These are phyloP conservation scores for Trichogramma pretiosum DNA, from an alignment of 1,140 invertebrate species.

Conservation along the genomic window DNA sequence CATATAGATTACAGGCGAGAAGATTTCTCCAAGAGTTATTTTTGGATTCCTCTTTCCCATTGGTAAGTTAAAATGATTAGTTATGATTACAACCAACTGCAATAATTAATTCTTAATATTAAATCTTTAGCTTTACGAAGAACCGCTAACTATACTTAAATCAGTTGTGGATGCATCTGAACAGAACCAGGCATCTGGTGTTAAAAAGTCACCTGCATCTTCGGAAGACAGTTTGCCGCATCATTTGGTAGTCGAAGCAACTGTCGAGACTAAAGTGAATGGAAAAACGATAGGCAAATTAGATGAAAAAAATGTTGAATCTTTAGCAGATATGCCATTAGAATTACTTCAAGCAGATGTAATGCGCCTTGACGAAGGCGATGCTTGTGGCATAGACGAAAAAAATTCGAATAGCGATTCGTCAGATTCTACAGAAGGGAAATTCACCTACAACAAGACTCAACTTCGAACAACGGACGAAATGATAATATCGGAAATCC, in stretches of 20 bases:
- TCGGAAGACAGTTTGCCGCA: neutral
- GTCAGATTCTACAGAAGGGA: neutral
- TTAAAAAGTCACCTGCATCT: constrained; percentile 17
- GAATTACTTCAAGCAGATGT: constrained; percentile 15
- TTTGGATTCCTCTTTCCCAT: constrained; percentile 72
- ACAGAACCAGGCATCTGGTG: constrained; percentile 18
- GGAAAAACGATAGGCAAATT: constrained; percentile 26
- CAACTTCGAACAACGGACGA: constrained; percentile 33
- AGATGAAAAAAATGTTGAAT: neutral
- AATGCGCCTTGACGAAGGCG: neutral
- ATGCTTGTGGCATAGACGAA: neutral
- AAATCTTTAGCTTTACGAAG: constrained; percentile 28
- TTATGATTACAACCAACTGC: neutral
- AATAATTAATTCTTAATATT: neutral
- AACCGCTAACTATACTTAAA: constrained; percentile 31
- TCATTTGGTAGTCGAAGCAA: constrained; percentile 5
- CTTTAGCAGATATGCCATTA: constrained; percentile 23
- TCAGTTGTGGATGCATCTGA: constrained; percentile 18
- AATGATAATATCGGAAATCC: constrained; percentile 38
- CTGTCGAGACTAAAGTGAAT: constrained; percentile 32
- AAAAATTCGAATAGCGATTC: neutral
- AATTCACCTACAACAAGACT: constrained; percentile 1
- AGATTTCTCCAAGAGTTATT: constrained; percentile 92
- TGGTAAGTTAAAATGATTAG: constrained; percentile 26
- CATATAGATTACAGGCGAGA: constrained; percentile 72